phyloP scores from a whole-genome alignment of 2,797 vertebrate species.

The Alosa sapidissima region DNA sequence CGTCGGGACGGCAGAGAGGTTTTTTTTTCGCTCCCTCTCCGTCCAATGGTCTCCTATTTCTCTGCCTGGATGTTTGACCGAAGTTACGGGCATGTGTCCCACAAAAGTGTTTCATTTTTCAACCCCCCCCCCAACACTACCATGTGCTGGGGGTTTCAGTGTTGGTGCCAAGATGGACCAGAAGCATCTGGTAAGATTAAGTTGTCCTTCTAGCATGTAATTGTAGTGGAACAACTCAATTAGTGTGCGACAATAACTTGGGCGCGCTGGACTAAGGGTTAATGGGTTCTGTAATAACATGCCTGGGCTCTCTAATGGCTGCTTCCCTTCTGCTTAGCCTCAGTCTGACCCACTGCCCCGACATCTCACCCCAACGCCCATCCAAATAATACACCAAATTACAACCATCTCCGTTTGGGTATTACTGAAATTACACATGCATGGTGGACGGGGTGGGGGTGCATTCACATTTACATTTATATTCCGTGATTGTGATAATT shows the following conservation, averaged over 20 bases:
- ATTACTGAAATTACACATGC: slow-evolving; percentile 7
- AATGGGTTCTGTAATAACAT: slow-evolving; percentile 49
- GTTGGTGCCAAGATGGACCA: not conserved
- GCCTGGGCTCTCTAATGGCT: slow-evolving; percentile 39
- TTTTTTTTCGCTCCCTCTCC: not conserved
- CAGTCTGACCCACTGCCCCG: slow-evolving; percentile 1
- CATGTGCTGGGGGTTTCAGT: not conserved
- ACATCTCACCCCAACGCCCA: not conserved
- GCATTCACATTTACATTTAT: slow-evolving; percentile 13
- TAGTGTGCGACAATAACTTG: slow-evolving; percentile 32
- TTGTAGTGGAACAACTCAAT: slow-evolving; percentile 26
- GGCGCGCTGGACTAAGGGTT: slow-evolving; percentile 36
- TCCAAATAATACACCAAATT: slow-evolving; percentile 17
- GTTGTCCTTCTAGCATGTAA: slow-evolving; percentile 24
- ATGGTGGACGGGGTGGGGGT: not conserved
- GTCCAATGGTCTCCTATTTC: slow-evolving; percentile 38
- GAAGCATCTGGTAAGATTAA: slow-evolving; percentile 25
- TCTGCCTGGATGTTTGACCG: slow-evolving; percentile 42
- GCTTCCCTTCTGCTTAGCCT: slow-evolving; percentile 13
- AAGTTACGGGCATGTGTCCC: slow-evolving; percentile 28
- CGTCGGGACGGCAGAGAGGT: slow-evolving; percentile 48
- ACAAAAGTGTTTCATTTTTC: slow-evolving; percentile 39
- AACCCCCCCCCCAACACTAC: slow-evolving; percentile 19
- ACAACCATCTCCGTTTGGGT: not conserved
- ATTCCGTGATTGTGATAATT: slow-evolving; percentile 12